phyloP scores from a whole-genome alignment of 2,113 vertebrate species.

The Ardeotis arabs region DNA sequence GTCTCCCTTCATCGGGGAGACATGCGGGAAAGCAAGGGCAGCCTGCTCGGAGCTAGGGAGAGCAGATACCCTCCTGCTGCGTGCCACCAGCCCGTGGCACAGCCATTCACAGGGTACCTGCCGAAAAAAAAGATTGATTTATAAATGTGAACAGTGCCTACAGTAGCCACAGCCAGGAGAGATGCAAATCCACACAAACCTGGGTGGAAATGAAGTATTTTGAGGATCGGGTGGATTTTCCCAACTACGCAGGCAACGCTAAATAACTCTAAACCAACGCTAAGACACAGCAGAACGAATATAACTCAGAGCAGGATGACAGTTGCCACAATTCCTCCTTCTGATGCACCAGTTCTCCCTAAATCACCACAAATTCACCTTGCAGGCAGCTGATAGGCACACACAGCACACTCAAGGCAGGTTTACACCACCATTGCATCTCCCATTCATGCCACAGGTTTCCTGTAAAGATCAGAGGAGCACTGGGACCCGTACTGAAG shows the following conservation, averaged over 20 bases:
- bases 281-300: not conserved
- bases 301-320: not conserved
- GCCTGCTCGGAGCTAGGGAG: not conserved
- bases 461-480: not conserved
- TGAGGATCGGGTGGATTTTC: not conserved
- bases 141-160: not conserved
- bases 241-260: not conserved
- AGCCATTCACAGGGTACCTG: not conserved
- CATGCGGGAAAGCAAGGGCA: not conserved
- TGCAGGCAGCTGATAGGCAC: not conserved
- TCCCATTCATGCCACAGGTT: not conserved
- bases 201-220: not conserved
- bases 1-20: accelerated
- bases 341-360: not conserved
- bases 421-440: not conserved
- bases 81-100: not conserved
- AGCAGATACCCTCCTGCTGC: accelerated
- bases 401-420: not conserved
- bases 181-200: not conserved
- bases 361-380: not conserved
- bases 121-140: accelerated
- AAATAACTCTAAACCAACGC: not conserved
- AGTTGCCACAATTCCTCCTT: not conserved
- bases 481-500: not conserved
- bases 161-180: not conserved